These are phyloP conservation scores for Empis livida DNA, from an alignment of 2,888 invertebrate genomes.

Conservation along the genomic window DNA sequence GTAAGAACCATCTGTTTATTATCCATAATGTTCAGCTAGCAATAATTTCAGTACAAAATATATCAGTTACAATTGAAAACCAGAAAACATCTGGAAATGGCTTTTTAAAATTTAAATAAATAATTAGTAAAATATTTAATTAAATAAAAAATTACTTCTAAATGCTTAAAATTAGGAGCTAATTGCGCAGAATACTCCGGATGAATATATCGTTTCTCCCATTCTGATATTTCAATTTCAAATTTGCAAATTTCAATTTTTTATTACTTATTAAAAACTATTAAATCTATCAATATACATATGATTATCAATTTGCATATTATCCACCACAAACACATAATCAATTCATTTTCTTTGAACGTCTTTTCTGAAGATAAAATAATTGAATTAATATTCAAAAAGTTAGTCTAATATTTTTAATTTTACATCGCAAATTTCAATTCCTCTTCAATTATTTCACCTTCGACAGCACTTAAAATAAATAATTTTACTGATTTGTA, in stretches of 20 bases:
- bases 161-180: conserved; percentile 43
- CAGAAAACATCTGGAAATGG: conserved; percentile 98
- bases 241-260: conserved; percentile 55
- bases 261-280: conserved; percentile 53
- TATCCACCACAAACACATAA: conserved; percentile 75
- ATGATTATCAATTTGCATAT: conserved; percentile 68
- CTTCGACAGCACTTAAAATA: too few relatives aligned
- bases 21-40: conserved; percentile 81
- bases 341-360: conserved; percentile 51
- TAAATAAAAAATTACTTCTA: conserved; percentile 46
- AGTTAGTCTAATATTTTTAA: too few relatives aligned
- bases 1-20: conserved; percentile 43
- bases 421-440: too few relatives aligned
- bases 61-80: conserved; percentile 70
- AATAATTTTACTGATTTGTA: too few relatives aligned
- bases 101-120: conserved; percentile 34
- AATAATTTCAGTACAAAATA: conserved; percentile 77
- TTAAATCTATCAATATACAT: conserved; percentile 58
- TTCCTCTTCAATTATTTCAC: too few relatives aligned
- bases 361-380: too few relatives aligned
- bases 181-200: conserved; percentile 63
- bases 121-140: too few relatives aligned
- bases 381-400: too few relatives aligned
- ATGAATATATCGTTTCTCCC: conserved; percentile 86
- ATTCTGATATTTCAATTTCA: conserved; percentile 90